Evolutionary conservation across 2,888 invertebrate species (phyloP).

Genomic region (Eutolmus rufibarbis): DNA sequence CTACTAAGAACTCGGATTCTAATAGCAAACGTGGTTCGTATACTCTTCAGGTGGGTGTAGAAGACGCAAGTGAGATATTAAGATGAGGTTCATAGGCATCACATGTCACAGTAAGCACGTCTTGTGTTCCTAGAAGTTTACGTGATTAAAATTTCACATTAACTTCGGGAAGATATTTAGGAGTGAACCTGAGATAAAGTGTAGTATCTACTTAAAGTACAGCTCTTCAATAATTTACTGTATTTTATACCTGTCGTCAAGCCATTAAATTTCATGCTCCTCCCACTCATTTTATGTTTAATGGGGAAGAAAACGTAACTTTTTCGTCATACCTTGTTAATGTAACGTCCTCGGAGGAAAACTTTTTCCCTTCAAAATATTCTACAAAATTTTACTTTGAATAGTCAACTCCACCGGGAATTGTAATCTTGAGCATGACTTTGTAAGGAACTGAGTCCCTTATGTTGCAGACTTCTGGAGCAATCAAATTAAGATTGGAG

Average conservation of each 20-base stretch:
- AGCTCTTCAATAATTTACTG: neutral
- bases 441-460: neutral
- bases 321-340: constrained; percentile 20
- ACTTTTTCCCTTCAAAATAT: neutral
- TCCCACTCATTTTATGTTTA: neutral
- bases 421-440: neutral
- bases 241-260: neutral
- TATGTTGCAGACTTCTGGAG: neutral
- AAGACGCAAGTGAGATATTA: neutral
- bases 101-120: neutral
- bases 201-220: neutral
- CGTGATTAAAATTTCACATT: constrained; percentile 22
- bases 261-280: constrained; percentile 17
- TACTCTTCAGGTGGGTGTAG: neutral
- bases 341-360: neutral
- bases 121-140: neutral
- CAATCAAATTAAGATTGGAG: constrained; percentile 11
- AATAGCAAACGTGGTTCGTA: neutral
- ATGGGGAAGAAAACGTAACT: constrained; percentile 26
- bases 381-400: constrained; percentile 1
- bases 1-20: neutral
- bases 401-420: constrained; percentile 1
- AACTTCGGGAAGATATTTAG: neutral
- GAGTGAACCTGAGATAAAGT: neutral
- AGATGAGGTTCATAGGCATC: neutral